Base-by-base conservation (phyloP, 2,888 invertebrate species). In the Calameuta filiformis region DNA sequence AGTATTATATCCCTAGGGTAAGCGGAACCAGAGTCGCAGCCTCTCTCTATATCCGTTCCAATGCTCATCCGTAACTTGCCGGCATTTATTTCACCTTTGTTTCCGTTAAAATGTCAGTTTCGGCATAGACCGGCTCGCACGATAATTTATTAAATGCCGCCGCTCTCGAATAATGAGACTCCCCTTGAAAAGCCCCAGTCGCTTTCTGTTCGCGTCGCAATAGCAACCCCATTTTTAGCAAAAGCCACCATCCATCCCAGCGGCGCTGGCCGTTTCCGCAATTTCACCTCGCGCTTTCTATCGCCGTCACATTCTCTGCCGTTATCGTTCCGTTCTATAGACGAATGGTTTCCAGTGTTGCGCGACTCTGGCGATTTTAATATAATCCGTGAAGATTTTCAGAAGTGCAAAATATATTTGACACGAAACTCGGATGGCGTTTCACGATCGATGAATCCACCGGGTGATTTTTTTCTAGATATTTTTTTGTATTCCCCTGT, bases 121-220 rank as follows among this genome's bases (percentile, higher is more conserved):
- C 81, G 79, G 81, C 80, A 79, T 75, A 79, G 75, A 75, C 80
- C 68, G 77, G 73, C 78, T 80, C 75, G 74, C 75, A 71, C 79
- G 81, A 82, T 85, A 84, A 84, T 85, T 85, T 84, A 83, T 83
- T 81, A 83, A 84, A 83, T 79, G 79, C 71, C 79, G 68, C 76
- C 79, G 75, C 77, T 68, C 31, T 31, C 68, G 79, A 68, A 81
- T 78, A 82, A 23, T 35, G 56, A 56, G 23, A 56, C 9, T 56
- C 56, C 56, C 23, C 56, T 56, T 56, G 23, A 56, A 56, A 56
- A 56, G 23, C 23, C 56, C 56, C 56, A 56, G 56, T 56, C 56
- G 56, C 56, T 56, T 56, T 56, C 56, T 9, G 56, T 56, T 56
- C 56, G 56, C 23, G 23, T 56, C 56, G 56, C 56, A 56, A 56